Percentiles rank a stretch among this genome's conserved stretches.
These are phyloP conservation scores for Drosophila leonis DNA, from an alignment of 2,888 invertebrate species.

Conservation along the genomic window DNA sequence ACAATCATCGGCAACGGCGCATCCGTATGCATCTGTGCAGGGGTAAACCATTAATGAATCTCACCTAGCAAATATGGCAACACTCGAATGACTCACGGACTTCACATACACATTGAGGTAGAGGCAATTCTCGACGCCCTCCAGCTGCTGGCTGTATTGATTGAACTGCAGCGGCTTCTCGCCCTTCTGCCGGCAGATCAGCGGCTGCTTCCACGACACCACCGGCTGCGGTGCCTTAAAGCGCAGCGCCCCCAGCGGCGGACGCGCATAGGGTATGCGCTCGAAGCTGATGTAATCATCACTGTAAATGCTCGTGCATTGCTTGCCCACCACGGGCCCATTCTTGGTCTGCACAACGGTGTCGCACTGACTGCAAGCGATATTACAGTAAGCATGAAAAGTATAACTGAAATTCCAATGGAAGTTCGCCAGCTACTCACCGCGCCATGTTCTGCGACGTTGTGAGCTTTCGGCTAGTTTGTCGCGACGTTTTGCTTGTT, in stretches of 20 bases:
- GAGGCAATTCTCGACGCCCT: slow-evolving; percentile 86
- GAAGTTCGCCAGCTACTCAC: slow-evolving; percentile 32
- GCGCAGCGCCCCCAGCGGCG: slow-evolving; percentile 84
- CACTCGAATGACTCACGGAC: slow-evolving; percentile 62
- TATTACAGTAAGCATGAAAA: not conserved
- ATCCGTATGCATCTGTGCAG: slow-evolving; percentile 45
- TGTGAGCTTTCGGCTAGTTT: slow-evolving; percentile 16
- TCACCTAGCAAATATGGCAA: not conserved
- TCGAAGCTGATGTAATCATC: slow-evolving; percentile 75
- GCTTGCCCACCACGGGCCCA: slow-evolving; percentile 77
- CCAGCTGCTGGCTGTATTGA: slow-evolving; percentile 69
- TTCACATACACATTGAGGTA: slow-evolving; percentile 86
- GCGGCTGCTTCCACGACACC: slow-evolving; percentile 83
- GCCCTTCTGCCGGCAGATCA: slow-evolving; percentile 83
- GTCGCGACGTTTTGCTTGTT: not conserved
- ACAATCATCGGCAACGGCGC: slow-evolving; percentile 84
- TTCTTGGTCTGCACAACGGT: slow-evolving; percentile 61
- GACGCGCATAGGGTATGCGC: slow-evolving; percentile 80
- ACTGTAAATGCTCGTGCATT: slow-evolving; percentile 65
- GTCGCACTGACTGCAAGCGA: slow-evolving; percentile 8
- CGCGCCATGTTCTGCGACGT: slow-evolving; percentile 38
- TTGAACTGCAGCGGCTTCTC: slow-evolving; percentile 83
- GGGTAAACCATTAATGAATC: not conserved
- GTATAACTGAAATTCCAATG: not conserved
- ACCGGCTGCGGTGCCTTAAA: slow-evolving; percentile 85